Conservation (phyloP, 1,140 invertebrate species). For the Atta colombica region DNA sequence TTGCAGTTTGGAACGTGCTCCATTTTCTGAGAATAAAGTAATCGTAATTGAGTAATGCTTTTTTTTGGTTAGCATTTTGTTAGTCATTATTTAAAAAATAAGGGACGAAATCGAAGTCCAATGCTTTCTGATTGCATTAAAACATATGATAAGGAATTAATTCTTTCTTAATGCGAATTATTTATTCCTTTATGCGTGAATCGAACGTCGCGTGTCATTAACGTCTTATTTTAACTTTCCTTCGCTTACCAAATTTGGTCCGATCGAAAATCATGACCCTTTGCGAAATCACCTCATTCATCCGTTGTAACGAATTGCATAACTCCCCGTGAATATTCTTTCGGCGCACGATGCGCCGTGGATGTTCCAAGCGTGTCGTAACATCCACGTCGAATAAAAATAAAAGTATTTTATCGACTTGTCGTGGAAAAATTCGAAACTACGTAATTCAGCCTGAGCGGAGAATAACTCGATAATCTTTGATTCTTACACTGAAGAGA, state of each 20-base stretch:
- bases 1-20: background rate
- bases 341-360: background rate
- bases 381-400: conserved; percentile 26
- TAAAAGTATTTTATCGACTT: conserved; percentile 29
- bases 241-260: conserved; percentile 9
- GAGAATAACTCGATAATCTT: background rate
- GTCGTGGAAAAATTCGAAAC: conserved; percentile 28
- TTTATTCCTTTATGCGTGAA: background rate
- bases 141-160: too few relatives aligned
- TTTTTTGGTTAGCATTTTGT: background rate
- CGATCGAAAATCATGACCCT: background rate
- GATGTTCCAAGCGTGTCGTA: conserved; percentile 31
- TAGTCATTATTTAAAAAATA: background rate
- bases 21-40: conserved; percentile 27
- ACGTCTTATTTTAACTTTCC: background rate
- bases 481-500: background rate
- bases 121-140: background rate
- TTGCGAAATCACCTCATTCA: conserved; percentile 33
- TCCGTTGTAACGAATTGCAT: conserved; percentile 41
- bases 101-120: background rate
- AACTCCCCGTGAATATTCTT: conserved; percentile 3
- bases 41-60: background rate
- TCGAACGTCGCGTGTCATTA: background rate
- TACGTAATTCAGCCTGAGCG: background rate
- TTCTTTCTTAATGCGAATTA: background rate